Percentiles rank a stretch among this genome's conserved stretches.
These are phyloP conservation scores for Acanthoscelides obtectus DNA, from an alignment of 2,888 invertebrate species.

Conservation along the genomic window DNA sequence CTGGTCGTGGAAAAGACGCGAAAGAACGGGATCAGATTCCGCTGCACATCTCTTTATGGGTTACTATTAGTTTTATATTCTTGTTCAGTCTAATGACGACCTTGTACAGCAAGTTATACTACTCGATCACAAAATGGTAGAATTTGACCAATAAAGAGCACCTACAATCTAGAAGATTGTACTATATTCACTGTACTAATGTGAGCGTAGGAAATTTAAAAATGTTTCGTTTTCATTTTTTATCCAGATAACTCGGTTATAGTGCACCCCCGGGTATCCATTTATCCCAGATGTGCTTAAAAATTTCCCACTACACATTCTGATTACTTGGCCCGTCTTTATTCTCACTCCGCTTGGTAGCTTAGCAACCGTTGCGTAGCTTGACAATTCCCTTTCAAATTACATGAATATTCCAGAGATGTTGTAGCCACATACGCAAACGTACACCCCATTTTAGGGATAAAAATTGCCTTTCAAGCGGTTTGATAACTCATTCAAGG, in stretches of 20 bases:
- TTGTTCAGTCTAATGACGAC: too few relatives aligned
- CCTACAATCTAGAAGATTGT: too few relatives aligned
- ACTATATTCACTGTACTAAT: neutral
- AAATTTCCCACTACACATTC: slow-evolving; percentile 1
- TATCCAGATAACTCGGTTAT: neutral
- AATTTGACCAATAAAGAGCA: too few relatives aligned
- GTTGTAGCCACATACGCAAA: neutral
- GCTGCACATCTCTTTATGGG: too few relatives aligned
- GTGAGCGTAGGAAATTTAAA: neutral
- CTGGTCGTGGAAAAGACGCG: too few relatives aligned
- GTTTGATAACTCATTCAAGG: too few relatives aligned
- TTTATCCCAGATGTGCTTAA: neutral
- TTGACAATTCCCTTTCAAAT: neutral
- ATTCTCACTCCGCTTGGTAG: neutral
- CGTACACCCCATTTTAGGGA: too few relatives aligned
- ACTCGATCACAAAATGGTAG: too few relatives aligned
- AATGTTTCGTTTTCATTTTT: slow-evolving; percentile 1
- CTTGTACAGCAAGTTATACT: too few relatives aligned
- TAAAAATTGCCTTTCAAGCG: too few relatives aligned
- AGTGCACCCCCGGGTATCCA: neutral
- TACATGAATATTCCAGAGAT: neutral
- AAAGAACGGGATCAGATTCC: too few relatives aligned
- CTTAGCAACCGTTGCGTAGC: neutral
- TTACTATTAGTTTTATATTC: too few relatives aligned
- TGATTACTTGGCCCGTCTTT: neutral